Base-by-base conservation (phyloP, 2,113 vertebrate genomes). In the Castor canadensis region DNA sequence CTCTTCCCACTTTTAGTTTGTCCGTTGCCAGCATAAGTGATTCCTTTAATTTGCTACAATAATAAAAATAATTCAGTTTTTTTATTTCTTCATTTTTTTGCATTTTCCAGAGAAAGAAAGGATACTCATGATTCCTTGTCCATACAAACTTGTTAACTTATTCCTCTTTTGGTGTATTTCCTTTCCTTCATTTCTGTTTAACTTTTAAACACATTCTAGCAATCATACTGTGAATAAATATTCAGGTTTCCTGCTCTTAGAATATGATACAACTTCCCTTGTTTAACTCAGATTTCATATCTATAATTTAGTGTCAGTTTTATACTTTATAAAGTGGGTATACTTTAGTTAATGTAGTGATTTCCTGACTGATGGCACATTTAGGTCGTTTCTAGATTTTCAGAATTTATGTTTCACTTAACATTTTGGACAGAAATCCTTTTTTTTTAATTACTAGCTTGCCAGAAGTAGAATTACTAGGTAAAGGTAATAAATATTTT, bases 301-400 rank as follows among this genome's bases (percentile, higher is more conserved):
- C 43, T 54, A 15, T 83, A 95, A 35, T 80, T 84, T 89, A 89
- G 35, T 73, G 69, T 67, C 20, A 79, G 28, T 66, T 12, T 76
- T 67, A 62, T 54, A n/a, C 43, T 93, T 91, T 77, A 64, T 76
- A 82, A 90, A 77, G 47, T 60, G n/a, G n/a, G 52, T 80, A 28
- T 52, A 0, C 38, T 20, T 5, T 45, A 80, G 62, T 92, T 81
- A 79, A 89, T 89, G 67, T 60, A 87, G 84, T 12, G 69, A 66
- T 84, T 92, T 94, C 49, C 76, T 93, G 60, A 95, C 45, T 84
- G 40, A n/a, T 77, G 73, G 17, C 22, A 81, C n/a, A 30, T 75
- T 90, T 86, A 85, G 60, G 7, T 88, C 71, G 38, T 40, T 94
- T 90, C 30, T 28, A 60, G 26, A 47, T 75, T 95, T 89, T 92